Percentiles rank a stretch among this genome's conserved stretches.
These are phyloP conservation scores for Tympanoctomys barrerae DNA, from an alignment of 2,797 vertebrate genomes.

Conservation along the genomic window DNA sequence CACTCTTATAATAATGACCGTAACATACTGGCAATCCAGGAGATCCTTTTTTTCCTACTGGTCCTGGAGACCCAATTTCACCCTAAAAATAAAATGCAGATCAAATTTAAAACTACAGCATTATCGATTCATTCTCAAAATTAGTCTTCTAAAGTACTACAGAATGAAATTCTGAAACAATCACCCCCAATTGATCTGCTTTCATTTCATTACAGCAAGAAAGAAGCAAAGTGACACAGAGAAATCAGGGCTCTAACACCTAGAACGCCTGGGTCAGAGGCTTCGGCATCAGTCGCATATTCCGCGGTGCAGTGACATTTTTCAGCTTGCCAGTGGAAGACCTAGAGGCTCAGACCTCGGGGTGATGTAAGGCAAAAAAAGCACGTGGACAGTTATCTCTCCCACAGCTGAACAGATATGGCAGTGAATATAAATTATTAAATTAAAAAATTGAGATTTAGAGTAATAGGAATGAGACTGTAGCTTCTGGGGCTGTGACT, in stretches of 20 bases:
- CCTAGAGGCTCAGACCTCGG: background rate
- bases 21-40: constrained; percentile 92
- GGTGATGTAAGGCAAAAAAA: background rate
- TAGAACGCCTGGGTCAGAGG: background rate
- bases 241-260: background rate
- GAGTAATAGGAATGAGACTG: background rate
- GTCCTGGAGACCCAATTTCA: constrained; percentile 92
- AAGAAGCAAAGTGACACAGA: background rate
- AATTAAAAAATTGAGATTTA: background rate
- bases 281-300: background rate
- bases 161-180: background rate
- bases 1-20: background rate
- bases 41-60: constrained; percentile 92
- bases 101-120: constrained; percentile 54
- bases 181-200: background rate
- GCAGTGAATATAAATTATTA: background rate
- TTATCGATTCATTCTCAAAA: constrained; percentile 3
- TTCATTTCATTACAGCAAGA: background rate
- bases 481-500: background rate
- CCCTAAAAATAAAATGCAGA: constrained; percentile 90
- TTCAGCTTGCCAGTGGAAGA: constrained; percentile 15
- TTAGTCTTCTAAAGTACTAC: background rate
- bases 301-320: background rate
- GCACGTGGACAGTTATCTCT: background rate
- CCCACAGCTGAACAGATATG: background rate